Conservation (phyloP, 2,888 invertebrate genomes). For the Leptothorax acervorum region DNA sequence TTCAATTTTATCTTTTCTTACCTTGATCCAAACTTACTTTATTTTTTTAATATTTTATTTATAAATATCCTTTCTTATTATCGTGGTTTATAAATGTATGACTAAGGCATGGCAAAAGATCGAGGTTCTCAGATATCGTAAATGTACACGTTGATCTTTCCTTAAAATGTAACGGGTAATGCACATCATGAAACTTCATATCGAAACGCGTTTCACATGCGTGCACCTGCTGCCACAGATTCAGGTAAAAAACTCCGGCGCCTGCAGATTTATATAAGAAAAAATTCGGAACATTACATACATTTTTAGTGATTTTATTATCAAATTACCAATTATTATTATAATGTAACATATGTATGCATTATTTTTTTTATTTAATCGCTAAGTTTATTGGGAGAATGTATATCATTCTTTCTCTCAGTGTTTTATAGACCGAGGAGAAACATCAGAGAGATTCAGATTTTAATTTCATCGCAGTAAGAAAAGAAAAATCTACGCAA, state of each 20-base stretch:
- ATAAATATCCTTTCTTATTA: constrained; percentile 9
- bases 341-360: not conserved
- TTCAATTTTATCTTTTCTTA: not conserved
- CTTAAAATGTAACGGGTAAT: constrained; percentile 64
- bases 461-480: not conserved
- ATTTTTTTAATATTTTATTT: constrained; percentile 10
- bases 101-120: constrained; percentile 12
- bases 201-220: constrained; percentile 65
- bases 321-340: not conserved
- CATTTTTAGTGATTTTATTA: not conserved
- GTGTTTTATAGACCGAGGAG: not conserved
- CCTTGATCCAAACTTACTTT: not conserved
- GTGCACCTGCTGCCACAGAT: constrained; percentile 66
- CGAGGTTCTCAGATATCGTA: constrained; percentile 50
- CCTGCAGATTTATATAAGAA: constrained; percentile 35
- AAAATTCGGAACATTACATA: not conserved
- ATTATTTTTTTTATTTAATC: not conserved
- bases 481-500: constrained; percentile 9
- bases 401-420: not conserved
- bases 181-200: constrained; percentile 59
- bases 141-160: constrained; percentile 37
- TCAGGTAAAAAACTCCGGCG: constrained; percentile 21
- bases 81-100: constrained; percentile 36
- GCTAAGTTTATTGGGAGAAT: not conserved
- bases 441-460: not conserved